phyloP scores from a whole-genome alignment of 1,140 invertebrate species.

The Phocides pigmalion region DNA sequence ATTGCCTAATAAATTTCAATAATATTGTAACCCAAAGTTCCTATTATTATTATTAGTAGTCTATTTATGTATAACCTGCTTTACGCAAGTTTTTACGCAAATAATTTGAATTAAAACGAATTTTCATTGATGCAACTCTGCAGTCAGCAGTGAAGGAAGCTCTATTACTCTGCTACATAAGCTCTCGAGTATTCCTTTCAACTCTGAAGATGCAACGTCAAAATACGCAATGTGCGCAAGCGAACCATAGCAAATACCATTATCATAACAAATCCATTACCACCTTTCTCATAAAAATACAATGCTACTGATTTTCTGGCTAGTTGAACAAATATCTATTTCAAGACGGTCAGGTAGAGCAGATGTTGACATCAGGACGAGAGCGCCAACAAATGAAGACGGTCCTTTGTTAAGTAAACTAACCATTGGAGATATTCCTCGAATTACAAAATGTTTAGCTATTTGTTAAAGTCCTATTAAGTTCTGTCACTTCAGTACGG shows the following conservation, averaged over 20 bases:
- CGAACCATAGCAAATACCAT: slow-evolving; percentile 53
- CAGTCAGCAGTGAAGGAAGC: not conserved
- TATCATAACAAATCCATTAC: slow-evolving; percentile 67
- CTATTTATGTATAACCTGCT: too few species aligned
- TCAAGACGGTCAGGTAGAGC: slow-evolving; percentile 61
- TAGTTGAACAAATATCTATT: slow-evolving; percentile 82
- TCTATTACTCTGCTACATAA: slow-evolving; percentile 2
- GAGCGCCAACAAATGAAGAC: slow-evolving; percentile 63
- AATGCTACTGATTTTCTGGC: slow-evolving; percentile 79
- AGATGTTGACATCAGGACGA: slow-evolving; percentile 74
- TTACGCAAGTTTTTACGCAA: too few species aligned
- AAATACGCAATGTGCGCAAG: slow-evolving; percentile 49
- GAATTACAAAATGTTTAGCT: slow-evolving; percentile 81
- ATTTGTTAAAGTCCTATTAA: slow-evolving; percentile 82
- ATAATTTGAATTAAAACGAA: too few species aligned
- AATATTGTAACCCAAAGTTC: too few species aligned
- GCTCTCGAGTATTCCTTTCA: slow-evolving; percentile 4
- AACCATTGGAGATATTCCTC: slow-evolving; percentile 75
- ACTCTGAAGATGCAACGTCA: slow-evolving; percentile 43
- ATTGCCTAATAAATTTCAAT: too few species aligned
- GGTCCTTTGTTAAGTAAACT: slow-evolving; percentile 71
- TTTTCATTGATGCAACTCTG: not conserved
- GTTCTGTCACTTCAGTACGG: slow-evolving; percentile 69
- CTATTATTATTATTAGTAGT: too few species aligned
- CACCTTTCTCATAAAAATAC: slow-evolving; percentile 66